Base-by-base conservation (phyloP, 2,797 vertebrate species). In the Urosaurus nigricauda region DNA sequence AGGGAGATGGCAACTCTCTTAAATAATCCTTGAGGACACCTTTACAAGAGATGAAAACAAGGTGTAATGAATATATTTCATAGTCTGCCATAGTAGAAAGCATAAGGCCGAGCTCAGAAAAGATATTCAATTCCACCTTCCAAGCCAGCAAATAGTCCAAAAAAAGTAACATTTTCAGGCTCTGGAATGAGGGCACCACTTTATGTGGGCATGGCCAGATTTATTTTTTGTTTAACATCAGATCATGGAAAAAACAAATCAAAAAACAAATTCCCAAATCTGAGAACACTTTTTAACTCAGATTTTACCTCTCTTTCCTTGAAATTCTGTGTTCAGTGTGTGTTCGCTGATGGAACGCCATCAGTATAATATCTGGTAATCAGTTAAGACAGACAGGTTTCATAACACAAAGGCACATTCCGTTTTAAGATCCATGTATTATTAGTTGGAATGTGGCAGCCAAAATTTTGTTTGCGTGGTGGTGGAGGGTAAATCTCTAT, bases 1-100 rank as follows among this genome's bases (percentile, higher is more conserved):
- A 96, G 40, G 99, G 98, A 94, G 97, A 98, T 79, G 99, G 99
- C 40, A 99, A 97, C 94, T 99, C 99, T 89, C 99, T 97, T 83
- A 99, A 97, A 93, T 99, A 99, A 97, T 99, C 99, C 96, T 99
- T 99, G 87, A 99, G 95, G 70, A 99, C 98, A 12, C 99, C 99
- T 99, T 95, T 16, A 89, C 17, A 83, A 87, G 79, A 93, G 37
- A 94, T 77, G 95, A 0, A 93, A 24, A 92, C 92, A 11, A 92
- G 51, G 0, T 84, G 12, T 32, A 79, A 90, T 94, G 85, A 91
- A 47, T 21, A 84, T 93, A 71, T 68, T 82, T 43, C 47, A 90
- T 35, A 40, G 40, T 51, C n/a, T 35, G 86, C 14, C 5, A 65
- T 51, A 26, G 82, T 16, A 71, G 37, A 74, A 74, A 81, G n/a